Evolutionary conservation across 2,888 invertebrate species (phyloP), one percentile per base, ranked within the genome.

Genomic region (Apamea monoglypha): DNA sequence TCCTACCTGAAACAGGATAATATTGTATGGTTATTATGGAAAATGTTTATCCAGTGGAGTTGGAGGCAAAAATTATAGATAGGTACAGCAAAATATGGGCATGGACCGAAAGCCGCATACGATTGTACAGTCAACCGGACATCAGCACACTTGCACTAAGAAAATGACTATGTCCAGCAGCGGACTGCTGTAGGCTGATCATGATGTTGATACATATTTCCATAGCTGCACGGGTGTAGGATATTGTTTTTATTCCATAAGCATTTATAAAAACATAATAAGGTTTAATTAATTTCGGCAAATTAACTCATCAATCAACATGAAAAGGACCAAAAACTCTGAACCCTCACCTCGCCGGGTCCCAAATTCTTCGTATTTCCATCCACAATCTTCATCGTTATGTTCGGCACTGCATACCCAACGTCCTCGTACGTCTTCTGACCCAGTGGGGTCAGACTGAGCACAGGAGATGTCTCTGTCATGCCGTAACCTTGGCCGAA

Each of bases 401-500:
- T 97, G 90, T 97, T 98, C 0, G 98, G 97, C 2, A 98, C 74
- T 1, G 97, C 94, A 18, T 95, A 94, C 0, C 98, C 98, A 0
- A 97, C 95, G 0, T 96, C 93, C 1, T 91, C 88, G 61, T 93
- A 93, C 25, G 91, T 90, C 6, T 91, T 91, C 32, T 86, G 87
- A 0, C 92, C 93, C 1, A 74, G 70, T 1, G 92, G 90, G 66
- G 94, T 93, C 14, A 97, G 71, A 1, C 97, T 93, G 0, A 97
- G 94, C 0, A 97, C 95, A 1, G 98, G 98, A 0, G 97, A 97
- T 0, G 98, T 95, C 93, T 98, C 98, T 0, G 98, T 98, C 95
- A 98, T 95, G 6, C 98, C 98, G 90, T 98, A 98, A 12, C 97
- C 98, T 97, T 97, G 96, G 29, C 87, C 40, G 50, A 97, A 94